Evolutionary conservation across 2,113 vertebrate genomes (phyloP).

Genomic region (Taurulus bubalis): DNA sequence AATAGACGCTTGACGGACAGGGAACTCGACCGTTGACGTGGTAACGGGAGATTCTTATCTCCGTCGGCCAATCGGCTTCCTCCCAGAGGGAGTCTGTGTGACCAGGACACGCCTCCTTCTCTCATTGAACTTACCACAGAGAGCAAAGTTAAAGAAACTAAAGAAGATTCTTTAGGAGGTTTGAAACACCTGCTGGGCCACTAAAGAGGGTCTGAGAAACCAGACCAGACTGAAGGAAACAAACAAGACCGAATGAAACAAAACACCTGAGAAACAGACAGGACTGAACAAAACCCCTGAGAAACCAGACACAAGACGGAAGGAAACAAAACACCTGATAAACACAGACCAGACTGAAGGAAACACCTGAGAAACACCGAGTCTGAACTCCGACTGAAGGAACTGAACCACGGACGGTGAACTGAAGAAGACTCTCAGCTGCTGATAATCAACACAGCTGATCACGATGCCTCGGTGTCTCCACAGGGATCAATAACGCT

Average conservation of each 20-base stretch:
- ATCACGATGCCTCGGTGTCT: not conserved
- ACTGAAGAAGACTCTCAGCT: not conserved
- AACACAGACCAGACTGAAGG: not conserved
- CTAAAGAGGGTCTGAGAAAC: not conserved
- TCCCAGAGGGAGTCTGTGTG: slow-evolving; percentile 29
- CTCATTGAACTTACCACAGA: not conserved
- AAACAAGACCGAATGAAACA: too few relatives aligned
- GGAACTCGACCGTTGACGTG: slow-evolving; percentile 49
- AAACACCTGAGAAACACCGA: too few relatives aligned
- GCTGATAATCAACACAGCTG: not conserved
- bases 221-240: not conserved
- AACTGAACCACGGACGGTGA: not conserved
- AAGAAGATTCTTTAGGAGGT: not conserved
- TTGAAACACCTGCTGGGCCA: not conserved
- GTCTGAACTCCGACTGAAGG: not conserved
- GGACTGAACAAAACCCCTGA: too few relatives aligned
- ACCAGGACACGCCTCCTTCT: not conserved
- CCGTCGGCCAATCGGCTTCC: slow-evolving; percentile 57
- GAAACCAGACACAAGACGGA: not conserved
- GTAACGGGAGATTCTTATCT: slow-evolving; percentile 70
- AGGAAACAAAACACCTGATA: too few relatives aligned
- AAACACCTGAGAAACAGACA: too few relatives aligned
- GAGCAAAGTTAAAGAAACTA: not conserved
- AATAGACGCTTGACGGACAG: slow-evolving; percentile 71
- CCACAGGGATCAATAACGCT: slow-evolving; percentile 4